phyloP scores from a whole-genome alignment of 2,888 invertebrate species.

The Dorcus parallelipipedus region DNA sequence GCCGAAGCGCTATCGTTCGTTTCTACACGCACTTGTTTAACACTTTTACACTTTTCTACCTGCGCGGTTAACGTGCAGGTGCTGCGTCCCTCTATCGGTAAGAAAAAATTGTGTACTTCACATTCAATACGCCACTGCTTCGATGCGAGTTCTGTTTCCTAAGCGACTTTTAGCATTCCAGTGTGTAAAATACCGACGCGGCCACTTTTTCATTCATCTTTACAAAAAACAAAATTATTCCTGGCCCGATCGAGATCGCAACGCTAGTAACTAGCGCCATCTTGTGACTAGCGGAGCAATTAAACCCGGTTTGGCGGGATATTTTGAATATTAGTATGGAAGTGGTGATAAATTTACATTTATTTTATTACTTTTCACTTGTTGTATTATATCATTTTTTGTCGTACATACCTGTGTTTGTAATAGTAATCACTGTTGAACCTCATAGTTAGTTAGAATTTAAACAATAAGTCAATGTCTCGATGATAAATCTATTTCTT shows the following conservation, averaged over 20 bases:
- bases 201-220: slow-evolving; percentile 46
- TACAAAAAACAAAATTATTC: slow-evolving; percentile 45
- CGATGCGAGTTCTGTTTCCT: slow-evolving; percentile 1
- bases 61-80: slow-evolving; percentile 44
- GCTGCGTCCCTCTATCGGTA: slow-evolving; percentile 44
- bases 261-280: slow-evolving; percentile 3
- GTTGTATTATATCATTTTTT: too few species aligned
- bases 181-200: slow-evolving; percentile 38
- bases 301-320: too few species aligned
- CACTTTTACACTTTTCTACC: slow-evolving; percentile 41
- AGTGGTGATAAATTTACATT: too few species aligned
- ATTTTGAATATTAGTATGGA: too few species aligned
- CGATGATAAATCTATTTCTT: too few species aligned
- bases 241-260: slow-evolving; percentile 3
- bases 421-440: too few species aligned
- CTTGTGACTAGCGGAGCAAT: not conserved
- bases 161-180: not conserved
- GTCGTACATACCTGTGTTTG: too few species aligned
- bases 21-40: slow-evolving; percentile 36
- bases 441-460: too few species aligned
- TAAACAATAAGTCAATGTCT: too few species aligned
- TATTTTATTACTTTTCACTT: too few species aligned
- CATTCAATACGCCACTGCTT: slow-evolving; percentile 5
- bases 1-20: not conserved
- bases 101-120: slow-evolving; percentile 21